Evolutionary conservation across 2,113 vertebrate species (phyloP).

Genomic region (Lonchura striata): DNA sequence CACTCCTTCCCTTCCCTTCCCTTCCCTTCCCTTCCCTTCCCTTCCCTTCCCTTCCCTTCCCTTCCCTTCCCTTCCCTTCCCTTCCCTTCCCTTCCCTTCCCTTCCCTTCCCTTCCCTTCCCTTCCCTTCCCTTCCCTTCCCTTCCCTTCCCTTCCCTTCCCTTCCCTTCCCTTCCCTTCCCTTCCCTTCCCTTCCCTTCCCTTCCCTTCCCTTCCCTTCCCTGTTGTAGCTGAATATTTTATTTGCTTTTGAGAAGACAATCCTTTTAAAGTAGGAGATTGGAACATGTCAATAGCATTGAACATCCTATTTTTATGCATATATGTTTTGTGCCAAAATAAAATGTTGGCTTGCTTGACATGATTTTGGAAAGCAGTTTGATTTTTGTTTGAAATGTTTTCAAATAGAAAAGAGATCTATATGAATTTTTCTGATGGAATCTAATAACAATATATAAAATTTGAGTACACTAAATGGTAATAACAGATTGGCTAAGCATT

Average conservation of each 20-base stretch:
- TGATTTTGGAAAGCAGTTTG: neutral
- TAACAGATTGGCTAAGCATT: neutral
- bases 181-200: neutral
- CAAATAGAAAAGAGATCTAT: neutral
- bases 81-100: neutral
- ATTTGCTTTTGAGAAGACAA: neutral
- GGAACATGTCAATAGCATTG: neutral
- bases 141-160: neutral
- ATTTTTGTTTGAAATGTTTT: neutral
- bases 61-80: neutral
- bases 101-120: neutral
- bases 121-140: neutral
- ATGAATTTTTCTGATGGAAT: neutral
- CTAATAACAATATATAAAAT: neutral
- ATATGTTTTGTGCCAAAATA: neutral
- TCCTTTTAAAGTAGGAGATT: neutral
- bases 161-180: neutral
- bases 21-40: neutral
- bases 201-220: neutral
- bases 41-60: neutral
- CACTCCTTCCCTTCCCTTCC: neutral
- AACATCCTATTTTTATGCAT: neutral
- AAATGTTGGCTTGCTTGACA: neutral
- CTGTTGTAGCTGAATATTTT: neutral
- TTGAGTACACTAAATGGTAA: neutral